These are phyloP conservation scores for Cybosia mesomella DNA, from an alignment of 2,888 invertebrate species.

Conservation along the genomic window DNA sequence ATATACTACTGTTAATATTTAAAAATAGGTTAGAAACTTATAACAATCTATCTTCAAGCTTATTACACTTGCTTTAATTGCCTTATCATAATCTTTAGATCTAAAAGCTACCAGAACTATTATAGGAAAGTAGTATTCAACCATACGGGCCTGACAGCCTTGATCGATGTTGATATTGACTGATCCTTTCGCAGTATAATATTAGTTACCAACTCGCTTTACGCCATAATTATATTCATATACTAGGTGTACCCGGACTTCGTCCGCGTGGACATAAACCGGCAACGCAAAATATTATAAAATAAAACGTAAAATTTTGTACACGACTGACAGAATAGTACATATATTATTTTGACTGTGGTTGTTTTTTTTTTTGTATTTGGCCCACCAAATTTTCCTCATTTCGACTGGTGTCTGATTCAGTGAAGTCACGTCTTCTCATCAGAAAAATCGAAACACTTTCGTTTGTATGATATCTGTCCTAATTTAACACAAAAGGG, in stretches of 20 bases:
- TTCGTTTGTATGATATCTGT: too few relatives aligned
- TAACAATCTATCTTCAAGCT: constrained; percentile 9
- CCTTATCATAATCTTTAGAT: constrained; percentile 12
- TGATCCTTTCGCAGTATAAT: constrained; percentile 18
- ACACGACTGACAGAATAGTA: too few relatives aligned
- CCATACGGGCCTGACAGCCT: not conserved
- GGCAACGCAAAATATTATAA: not conserved
- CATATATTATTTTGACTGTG: too few relatives aligned
- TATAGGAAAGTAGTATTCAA: not conserved
- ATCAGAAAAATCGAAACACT: too few relatives aligned
- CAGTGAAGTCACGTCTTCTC: too few relatives aligned
- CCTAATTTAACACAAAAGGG: too few relatives aligned
- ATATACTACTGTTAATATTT: not conserved
- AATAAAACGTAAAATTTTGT: too few relatives aligned
- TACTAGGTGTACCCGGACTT: not conserved
- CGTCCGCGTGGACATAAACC: not conserved
- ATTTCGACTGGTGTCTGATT: too few relatives aligned
- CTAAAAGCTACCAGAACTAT: constrained; percentile 6
- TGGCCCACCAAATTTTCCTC: too few relatives aligned
- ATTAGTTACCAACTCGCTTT: not conserved
- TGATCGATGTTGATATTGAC: constrained; percentile 33
- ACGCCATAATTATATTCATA: not conserved
- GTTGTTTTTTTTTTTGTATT: too few relatives aligned
- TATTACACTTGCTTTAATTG: constrained; percentile 5
- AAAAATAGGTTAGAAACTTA: not conserved